Conservation (phyloP, 2,113 vertebrate genomes). For the Callionymus lyra region DNA sequence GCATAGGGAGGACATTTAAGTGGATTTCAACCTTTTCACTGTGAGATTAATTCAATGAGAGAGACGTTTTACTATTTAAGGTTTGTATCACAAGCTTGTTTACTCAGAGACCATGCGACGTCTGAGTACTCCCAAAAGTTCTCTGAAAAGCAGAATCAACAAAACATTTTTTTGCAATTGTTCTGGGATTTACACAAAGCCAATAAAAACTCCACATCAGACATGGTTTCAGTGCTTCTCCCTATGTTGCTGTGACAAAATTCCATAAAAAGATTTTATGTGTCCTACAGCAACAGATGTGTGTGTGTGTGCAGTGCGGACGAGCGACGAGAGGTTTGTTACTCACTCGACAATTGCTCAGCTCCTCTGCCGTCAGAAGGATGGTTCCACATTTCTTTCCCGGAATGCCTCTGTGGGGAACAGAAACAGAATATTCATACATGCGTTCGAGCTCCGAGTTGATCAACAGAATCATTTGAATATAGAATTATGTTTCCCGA, state of each 20-base stretch:
- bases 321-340: constrained; percentile 20
- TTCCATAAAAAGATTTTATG: constrained; percentile 3
- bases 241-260: not conserved
- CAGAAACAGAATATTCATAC: not conserved
- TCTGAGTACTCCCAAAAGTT: no score
- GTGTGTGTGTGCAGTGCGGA: constrained; percentile 17
- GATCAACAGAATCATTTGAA: not conserved
- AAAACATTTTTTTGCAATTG: no score
- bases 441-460: not conserved
- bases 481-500: no score
- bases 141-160: no score
- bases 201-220: no score
- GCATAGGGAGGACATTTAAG: no score
- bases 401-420: constrained; percentile 57
- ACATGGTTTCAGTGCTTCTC: no score
- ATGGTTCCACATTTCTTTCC: constrained; percentile 69
- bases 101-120: no score
- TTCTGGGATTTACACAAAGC: not conserved
- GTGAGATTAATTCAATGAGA: no score
- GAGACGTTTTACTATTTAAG: no score
- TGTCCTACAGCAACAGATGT: constrained; percentile 22
- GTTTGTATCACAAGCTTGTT: no score
- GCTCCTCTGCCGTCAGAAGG: constrained; percentile 64
- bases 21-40: no score
- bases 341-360: constrained; percentile 71